Base-by-base conservation (phyloP, 2,888 invertebrate genomes). In the Oxyteleia sp. region DNA sequence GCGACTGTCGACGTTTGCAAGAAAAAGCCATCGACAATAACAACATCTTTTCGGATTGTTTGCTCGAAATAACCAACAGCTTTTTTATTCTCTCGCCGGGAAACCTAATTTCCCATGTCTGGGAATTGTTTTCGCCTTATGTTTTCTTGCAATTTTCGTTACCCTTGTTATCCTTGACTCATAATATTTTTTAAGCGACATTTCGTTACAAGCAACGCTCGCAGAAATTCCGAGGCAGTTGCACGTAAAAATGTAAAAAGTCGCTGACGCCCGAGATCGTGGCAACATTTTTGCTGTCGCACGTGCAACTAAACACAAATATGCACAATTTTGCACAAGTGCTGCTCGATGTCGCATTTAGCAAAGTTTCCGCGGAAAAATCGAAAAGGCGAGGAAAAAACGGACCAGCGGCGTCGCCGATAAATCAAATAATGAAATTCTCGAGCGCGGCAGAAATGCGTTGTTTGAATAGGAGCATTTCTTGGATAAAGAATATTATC, bases 351-450 rank as follows among this genome's bases (percentile, higher is more conserved):
- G n/a, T n/a, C n/a, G n/a, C n/a, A n/a, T n/a, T n/a, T n/a, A n/a
- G n/a, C n/a, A n/a, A n/a, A n/a, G n/a, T n/a, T n/a, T n/a, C n/a
- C n/a, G n/a, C n/a, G n/a, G n/a, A n/a, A n/a, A n/a, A n/a, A n/a
- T n/a, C n/a, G 23, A 23, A 23, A 23, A 23, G 23, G 23, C 23
- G 23, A 23, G 5, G 23, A 23, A 23, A 23, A 23, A n/a, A n/a
- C n/a, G n/a, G n/a, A n/a, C n/a, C n/a, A n/a, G n/a, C 5, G 3
- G 23, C 11, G 57, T 43, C 11, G 45, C 35, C 23, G 38, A 68
- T 68, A 55, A 68, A 55, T 68, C 68, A 55, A 66, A 51, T 51
- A 51, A 47, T 68, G 32, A 68, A 68, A 43, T 29, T 68, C 55
- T 68, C 38, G 55, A 16, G 69, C n/a, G 35, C 23, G n/a, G 15